phyloP scores from a whole-genome alignment of 1,140 invertebrate species.

The Drosophila littoralis region DNA sequence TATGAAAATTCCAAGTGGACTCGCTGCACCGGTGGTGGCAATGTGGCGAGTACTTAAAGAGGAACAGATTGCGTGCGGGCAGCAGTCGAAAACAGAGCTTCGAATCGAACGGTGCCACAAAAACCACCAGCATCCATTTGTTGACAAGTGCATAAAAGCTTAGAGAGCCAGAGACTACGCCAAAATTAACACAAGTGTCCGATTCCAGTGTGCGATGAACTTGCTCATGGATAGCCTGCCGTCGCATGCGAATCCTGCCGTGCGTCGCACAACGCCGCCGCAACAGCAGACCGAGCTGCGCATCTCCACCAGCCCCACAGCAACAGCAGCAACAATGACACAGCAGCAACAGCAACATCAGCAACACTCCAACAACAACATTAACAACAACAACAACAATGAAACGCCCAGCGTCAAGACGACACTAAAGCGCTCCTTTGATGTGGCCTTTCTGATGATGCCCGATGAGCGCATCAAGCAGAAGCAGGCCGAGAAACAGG shows the following conservation, averaged over 20 bases:
- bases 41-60: conserved; percentile 76
- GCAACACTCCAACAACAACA: conserved; percentile 9
- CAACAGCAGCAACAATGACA: conserved; percentile 31
- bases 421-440: conserved; percentile 90
- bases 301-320: conserved; percentile 62
- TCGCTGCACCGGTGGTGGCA: conserved; percentile 52
- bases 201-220: conserved; percentile 62
- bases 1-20: conserved; percentile 80
- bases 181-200: conserved; percentile 14
- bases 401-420: conserved; percentile 61
- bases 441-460: conserved; percentile 94
- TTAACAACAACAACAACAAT: conserved; percentile 66
- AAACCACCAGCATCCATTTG: background rate
- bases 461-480: conserved; percentile 91
- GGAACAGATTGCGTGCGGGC: conserved; percentile 81
- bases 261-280: conserved; percentile 56
- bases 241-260: conserved; percentile 57
- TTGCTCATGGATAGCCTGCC: conserved; percentile 82
- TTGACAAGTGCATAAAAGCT: conserved; percentile 5
- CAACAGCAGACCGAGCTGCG: conserved; percentile 52
- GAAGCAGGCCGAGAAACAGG: conserved; percentile 87
- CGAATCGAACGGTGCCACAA: conserved; percentile 52
- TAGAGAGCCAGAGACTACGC: conserved; percentile 14
- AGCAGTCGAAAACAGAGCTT: conserved; percentile 79
- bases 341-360: conserved; percentile 38